Percentiles rank a stretch among this genome's conserved stretches.
Evolutionary conservation across 2,797 vertebrate species (phyloP).

Genomic region (Coccyzus lansbergi): DNA sequence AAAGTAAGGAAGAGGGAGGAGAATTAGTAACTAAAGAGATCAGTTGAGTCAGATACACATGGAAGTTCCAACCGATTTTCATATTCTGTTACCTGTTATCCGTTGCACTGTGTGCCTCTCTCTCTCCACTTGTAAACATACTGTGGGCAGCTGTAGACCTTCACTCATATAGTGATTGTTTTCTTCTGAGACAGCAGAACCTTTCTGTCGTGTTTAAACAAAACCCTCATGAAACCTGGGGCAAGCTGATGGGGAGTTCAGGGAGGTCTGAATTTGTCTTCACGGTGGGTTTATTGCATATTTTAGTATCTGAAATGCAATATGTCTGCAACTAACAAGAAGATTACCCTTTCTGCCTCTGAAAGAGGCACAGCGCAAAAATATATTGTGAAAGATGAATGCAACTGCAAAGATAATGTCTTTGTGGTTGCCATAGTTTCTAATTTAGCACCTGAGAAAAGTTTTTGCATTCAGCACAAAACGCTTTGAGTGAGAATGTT

Average conservation of each 20-base stretch:
- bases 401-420: background rate
- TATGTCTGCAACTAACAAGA: background rate
- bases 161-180: background rate
- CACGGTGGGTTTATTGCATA: background rate
- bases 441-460: slow-evolving; percentile 12
- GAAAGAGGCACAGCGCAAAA: background rate
- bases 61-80: background rate
- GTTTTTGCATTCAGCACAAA: slow-evolving; percentile 15
- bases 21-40: background rate
- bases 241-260: background rate
- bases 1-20: background rate
- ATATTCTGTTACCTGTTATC: background rate
- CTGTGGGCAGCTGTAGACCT: background rate
- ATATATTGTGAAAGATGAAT: background rate
- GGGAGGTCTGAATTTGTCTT: background rate
- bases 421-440: slow-evolving; percentile 59
- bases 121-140: background rate
- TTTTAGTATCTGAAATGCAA: background rate
- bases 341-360: background rate
- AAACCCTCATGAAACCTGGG: background rate
- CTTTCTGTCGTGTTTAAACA: background rate
- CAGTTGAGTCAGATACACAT: background rate
- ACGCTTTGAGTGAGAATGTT: background rate
- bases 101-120: background rate
- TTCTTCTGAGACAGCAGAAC: background rate